These are phyloP conservation scores for Elachura formosa DNA, from an alignment of 2,113 vertebrate genomes.

Conservation along the genomic window DNA sequence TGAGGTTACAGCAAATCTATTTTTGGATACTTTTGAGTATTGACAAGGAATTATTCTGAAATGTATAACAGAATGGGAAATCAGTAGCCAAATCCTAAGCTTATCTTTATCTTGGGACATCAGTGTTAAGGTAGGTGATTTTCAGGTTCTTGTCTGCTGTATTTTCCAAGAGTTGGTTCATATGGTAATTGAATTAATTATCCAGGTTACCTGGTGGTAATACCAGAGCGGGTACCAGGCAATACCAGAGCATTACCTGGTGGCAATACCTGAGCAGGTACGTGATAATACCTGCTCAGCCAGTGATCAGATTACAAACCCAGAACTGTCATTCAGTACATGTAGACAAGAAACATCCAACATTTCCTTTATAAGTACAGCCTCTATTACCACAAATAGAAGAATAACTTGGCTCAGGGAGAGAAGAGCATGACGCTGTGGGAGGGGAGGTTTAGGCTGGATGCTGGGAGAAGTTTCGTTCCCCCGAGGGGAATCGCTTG, in stretches of 20 bases:
- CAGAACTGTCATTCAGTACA: not conserved
- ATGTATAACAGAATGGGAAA: not conserved
- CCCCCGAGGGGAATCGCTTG: not conserved
- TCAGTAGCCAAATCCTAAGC: not conserved
- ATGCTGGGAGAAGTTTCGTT: not conserved
- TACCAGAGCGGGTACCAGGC: too few relatives aligned
- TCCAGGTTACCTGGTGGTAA: not conserved
- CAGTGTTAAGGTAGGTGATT: not conserved
- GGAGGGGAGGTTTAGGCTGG: not conserved
- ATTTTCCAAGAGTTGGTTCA: not conserved
- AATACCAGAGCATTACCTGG: too few relatives aligned
- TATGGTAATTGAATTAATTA: not conserved
- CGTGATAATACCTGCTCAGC: not conserved
- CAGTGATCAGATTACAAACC: not conserved
- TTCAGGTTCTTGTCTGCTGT: not conserved
- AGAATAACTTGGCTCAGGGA: not conserved
- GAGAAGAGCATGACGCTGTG: not conserved
- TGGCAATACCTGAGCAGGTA: too few relatives aligned
- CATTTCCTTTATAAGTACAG: not conserved
- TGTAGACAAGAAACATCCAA: not conserved
- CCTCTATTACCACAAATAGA: not conserved
- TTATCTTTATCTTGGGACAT: not conserved
- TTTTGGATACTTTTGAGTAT: not conserved
- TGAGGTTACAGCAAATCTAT: not conserved
- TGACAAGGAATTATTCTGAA: constrained; percentile 8